A percentile compares a stretch with the other conserved stretches of the same genome.
Conservation (phyloP, 2,888 invertebrate species). For the Drosophila ezoana region DNA sequence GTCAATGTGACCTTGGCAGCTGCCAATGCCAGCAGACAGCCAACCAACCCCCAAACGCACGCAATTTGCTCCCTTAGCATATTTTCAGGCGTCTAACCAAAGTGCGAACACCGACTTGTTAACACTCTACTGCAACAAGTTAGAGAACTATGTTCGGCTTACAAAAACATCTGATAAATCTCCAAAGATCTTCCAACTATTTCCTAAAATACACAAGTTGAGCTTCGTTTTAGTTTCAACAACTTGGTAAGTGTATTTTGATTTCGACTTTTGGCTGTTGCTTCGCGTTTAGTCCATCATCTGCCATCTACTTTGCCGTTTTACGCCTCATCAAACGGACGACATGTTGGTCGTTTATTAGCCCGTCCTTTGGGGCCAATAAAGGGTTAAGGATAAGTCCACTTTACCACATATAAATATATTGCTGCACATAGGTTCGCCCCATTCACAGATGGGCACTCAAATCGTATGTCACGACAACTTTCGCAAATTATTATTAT, state of each 20-base stretch:
- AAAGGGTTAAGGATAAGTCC: conserved; percentile 16
- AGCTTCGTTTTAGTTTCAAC: not conserved
- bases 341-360: conserved; percentile 33
- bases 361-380: conserved; percentile 18
- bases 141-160: not conserved
- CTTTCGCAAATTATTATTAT: not conserved
- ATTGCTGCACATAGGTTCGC: not conserved
- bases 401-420: conserved; percentile 7
- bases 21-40: conserved; percentile 63
- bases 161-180: not conserved
- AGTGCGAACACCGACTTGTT: not conserved
- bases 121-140: conserved; percentile 6
- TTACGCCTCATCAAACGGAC: conserved; percentile 41
- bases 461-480: not conserved
- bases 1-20: conserved; percentile 75
- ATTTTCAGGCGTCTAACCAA: conserved; percentile 43
- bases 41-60: conserved; percentile 27
- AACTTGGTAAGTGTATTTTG: conserved; percentile 3
- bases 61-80: conserved; percentile 66
- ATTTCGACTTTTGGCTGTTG: conserved; percentile 1
- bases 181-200: not conserved
- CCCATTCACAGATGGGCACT: not conserved
- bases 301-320: not conserved
- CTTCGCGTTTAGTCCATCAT: not conserved
- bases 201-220: too few species aligned